phyloP scores from a whole-genome alignment of 2,113 vertebrate genomes.

The Oncorhynchus tshawytscha region DNA sequence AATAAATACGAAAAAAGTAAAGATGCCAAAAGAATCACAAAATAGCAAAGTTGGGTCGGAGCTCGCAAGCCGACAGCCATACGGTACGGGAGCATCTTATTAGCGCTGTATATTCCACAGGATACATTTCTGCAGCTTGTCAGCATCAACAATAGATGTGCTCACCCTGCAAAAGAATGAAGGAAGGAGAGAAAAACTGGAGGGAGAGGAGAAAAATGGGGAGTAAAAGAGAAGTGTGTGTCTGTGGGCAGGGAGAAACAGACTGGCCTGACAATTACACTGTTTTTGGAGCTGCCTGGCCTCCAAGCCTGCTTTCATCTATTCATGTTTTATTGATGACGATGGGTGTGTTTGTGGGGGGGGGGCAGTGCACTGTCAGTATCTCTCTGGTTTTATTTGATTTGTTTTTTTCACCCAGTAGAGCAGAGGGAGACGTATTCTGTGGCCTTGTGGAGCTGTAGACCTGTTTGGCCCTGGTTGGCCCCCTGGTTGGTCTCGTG shows the following conservation, averaged over 20 bases:
- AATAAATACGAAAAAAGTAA: no score
- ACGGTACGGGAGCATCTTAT: not conserved
- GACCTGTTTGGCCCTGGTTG: constrained; percentile 24
- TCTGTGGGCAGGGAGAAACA: constrained; percentile 35
- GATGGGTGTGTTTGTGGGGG: not conserved
- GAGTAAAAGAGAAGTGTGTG: constrained; percentile 17
- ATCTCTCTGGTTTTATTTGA: not conserved
- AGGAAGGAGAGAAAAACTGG: not conserved
- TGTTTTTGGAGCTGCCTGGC: not conserved
- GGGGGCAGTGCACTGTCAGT: constrained; percentile 7
- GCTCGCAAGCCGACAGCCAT: no score
- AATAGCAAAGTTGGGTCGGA: no score
- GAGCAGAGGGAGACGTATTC: constrained; percentile 25
- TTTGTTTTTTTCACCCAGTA: not conserved
- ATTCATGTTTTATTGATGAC: constrained; percentile 54
- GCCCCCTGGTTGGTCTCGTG: not conserved
- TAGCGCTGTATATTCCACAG: not conserved
- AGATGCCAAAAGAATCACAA: no score
- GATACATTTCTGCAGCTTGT: constrained; percentile 27
- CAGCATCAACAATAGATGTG: constrained; percentile 29
- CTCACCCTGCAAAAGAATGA: constrained; percentile 7
- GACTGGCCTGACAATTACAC: constrained; percentile 24
- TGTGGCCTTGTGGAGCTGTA: constrained; percentile 30
- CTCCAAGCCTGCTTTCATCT: constrained; percentile 19
- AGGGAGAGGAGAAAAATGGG: not conserved